Evolutionary conservation across 2,888 invertebrate species (phyloP).

Genomic region (Poecilobothrus nobilitatus): DNA sequence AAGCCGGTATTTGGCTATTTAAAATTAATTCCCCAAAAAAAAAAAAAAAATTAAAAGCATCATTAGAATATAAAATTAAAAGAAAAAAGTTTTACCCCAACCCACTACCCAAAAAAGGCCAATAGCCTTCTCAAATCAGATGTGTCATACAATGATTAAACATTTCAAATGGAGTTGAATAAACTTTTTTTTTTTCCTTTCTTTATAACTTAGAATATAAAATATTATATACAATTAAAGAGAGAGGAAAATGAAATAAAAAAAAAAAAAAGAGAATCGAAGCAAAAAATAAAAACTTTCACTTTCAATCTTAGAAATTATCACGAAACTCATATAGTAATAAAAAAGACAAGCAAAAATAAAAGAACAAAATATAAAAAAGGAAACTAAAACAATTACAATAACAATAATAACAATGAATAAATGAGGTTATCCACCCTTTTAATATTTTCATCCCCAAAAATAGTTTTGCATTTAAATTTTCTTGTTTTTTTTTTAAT

Average conservation of each 20-base stretch:
- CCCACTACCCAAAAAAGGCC: background rate
- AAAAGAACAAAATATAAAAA: no score
- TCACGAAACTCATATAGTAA: background rate
- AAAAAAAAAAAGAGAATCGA: background rate
- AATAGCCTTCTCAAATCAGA: background rate
- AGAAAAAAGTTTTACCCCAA: no score
- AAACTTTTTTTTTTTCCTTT: no score
- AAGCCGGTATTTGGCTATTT: no score
- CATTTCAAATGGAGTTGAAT: background rate
- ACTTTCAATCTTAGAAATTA: background rate
- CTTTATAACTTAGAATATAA: no score
- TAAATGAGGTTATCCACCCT: conserved; percentile 2
- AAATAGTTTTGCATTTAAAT: background rate
- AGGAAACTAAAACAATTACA: background rate
- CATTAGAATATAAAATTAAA: no score
- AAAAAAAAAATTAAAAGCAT: no score
- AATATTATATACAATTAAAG: no score
- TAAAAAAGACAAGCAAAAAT: background rate
- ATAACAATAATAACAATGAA: background rate
- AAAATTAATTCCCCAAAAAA: no score
- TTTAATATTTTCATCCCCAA: conserved; percentile 1
- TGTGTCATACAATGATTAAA: background rate
- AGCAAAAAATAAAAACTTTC: background rate
- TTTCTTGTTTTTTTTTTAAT: background rate
- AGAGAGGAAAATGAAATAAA: no score